These are phyloP conservation scores for Acromyrmex heyeri DNA, from an alignment of 1,140 invertebrate species.

Conservation along the genomic window DNA sequence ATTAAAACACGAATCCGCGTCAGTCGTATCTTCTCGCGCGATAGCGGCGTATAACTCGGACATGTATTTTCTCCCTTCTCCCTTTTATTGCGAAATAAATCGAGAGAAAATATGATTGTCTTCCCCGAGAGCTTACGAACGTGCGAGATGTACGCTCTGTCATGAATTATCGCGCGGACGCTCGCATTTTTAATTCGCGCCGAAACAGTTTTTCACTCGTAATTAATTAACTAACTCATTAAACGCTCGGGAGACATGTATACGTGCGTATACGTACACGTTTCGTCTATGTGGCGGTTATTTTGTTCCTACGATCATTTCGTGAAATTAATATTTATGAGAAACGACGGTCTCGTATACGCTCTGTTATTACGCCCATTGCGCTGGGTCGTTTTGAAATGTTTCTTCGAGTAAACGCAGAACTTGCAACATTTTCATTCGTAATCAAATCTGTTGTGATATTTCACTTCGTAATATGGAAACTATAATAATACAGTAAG, in stretches of 20 bases:
- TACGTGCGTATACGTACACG: background rate
- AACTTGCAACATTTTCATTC: slow-evolving; percentile 35
- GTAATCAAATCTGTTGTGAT: slow-evolving; percentile 23
- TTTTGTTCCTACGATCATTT: slow-evolving; percentile 65
- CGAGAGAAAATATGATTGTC: slow-evolving; percentile 68
- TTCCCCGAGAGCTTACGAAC: slow-evolving; percentile 49
- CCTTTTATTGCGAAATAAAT: slow-evolving; percentile 70
- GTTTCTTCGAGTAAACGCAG: slow-evolving; percentile 24
- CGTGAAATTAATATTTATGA: slow-evolving; percentile 77
- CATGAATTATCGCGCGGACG: slow-evolving; percentile 52
- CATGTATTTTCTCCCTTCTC: background rate
- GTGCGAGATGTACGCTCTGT: slow-evolving; percentile 22
- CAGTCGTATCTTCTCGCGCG: slow-evolving; percentile 14
- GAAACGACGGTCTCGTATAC: slow-evolving; percentile 14
- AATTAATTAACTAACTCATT: slow-evolving; percentile 70
- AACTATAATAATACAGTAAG: background rate
- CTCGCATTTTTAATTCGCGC: slow-evolving; percentile 51
- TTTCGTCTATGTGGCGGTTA: slow-evolving; percentile 14
- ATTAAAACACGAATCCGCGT: slow-evolving; percentile 71
- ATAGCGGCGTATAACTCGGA: background rate
- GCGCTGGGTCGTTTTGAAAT: background rate
- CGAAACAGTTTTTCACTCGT: slow-evolving; percentile 62
- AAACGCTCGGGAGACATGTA: slow-evolving; percentile 1
- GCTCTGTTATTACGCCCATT: slow-evolving; percentile 27
- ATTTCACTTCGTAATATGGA: background rate